Conservation (phyloP, 2,113 vertebrate genomes). For the Ranitomeya variabilis region DNA sequence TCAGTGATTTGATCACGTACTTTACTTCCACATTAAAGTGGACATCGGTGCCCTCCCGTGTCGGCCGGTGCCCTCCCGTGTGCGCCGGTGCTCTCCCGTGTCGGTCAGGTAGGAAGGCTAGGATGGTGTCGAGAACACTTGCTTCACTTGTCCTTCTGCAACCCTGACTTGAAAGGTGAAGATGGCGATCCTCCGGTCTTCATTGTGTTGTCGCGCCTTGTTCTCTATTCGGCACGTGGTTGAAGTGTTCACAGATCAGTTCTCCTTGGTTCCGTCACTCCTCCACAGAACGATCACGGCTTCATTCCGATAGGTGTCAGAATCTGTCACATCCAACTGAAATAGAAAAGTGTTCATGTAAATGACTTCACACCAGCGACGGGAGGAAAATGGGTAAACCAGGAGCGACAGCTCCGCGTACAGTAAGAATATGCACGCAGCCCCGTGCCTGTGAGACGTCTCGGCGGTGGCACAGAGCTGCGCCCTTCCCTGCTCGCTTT, state of each 20-base stretch:
- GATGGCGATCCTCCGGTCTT: too few species aligned
- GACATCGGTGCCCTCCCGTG: too few species aligned
- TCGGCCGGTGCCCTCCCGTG: too few species aligned
- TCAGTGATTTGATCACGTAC: too few species aligned
- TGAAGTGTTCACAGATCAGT: not conserved
- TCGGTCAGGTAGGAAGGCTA: too few species aligned
- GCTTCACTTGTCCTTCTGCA: too few species aligned
- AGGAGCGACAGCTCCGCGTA: not conserved
- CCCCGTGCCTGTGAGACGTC: not conserved
- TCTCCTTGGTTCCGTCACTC: not conserved
- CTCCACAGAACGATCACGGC: not conserved
- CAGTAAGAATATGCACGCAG: not conserved
- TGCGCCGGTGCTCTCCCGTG: too few species aligned
- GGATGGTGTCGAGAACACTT: too few species aligned
- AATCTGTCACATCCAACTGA: constrained; percentile 21
- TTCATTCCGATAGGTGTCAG: constrained; percentile 4
- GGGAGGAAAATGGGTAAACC: constrained; percentile 12
- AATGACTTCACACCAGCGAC: constrained; percentile 22
- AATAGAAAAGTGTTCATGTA: constrained; percentile 29
- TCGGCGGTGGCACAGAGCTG: not conserved
- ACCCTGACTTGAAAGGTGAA: too few species aligned
- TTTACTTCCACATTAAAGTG: too few species aligned
- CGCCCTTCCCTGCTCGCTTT: not conserved
- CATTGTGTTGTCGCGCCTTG: too few species aligned
- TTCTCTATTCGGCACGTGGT: not conserved